Conservation (phyloP, 2,797 vertebrate species). For the Notamacropus eugenii region DNA sequence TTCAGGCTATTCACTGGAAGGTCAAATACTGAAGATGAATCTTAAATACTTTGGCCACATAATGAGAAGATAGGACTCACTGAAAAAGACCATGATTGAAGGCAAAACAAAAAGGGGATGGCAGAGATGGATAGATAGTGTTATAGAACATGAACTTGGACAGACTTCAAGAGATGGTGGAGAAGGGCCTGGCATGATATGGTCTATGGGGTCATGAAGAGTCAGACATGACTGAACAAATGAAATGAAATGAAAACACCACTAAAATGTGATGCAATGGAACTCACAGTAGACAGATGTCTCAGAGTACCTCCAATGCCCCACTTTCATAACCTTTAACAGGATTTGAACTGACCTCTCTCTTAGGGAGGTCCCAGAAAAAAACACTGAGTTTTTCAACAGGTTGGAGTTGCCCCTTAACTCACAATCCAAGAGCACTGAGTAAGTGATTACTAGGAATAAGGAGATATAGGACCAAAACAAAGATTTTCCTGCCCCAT, state of each 20-base stretch:
- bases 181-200: not conserved
- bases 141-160: not conserved
- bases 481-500: not conserved
- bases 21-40: not conserved
- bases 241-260: not conserved
- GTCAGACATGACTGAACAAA: not conserved
- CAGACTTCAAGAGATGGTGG: not conserved
- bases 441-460: not conserved
- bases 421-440: not conserved
- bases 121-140: not conserved
- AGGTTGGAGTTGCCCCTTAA: not conserved
- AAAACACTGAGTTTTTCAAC: not conserved
- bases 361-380: not conserved
- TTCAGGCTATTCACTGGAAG: not conserved
- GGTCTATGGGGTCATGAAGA: not conserved
- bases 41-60: not conserved
- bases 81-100: not conserved
- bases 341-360: not conserved
- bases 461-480: not conserved
- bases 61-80: not conserved
- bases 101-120: not conserved
- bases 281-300: not conserved
- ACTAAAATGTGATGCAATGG: not conserved
- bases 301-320: not conserved
- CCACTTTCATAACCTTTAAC: not conserved